Percentiles rank a stretch among this genome's conserved stretches.
phyloP scores from a whole-genome alignment of 2,113 vertebrate genomes.

The Oxygymnocypris stewartii region DNA sequence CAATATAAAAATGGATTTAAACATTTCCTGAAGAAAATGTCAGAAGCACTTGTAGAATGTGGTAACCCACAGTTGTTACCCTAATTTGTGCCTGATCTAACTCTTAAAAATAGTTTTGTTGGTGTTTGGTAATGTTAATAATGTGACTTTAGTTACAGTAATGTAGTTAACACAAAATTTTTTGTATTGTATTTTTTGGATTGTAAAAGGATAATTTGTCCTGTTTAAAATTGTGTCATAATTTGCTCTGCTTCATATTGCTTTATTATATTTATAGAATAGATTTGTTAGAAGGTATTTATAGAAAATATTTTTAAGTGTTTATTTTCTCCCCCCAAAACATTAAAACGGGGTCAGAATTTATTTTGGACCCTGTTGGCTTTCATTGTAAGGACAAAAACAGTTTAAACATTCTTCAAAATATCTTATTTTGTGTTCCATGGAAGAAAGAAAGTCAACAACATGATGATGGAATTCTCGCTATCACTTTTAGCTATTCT shows the following conservation, averaged over 20 bases:
- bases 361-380: background rate
- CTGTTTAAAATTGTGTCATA: background rate
- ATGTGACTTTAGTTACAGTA: background rate
- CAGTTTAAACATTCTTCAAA: background rate
- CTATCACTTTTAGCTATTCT: background rate
- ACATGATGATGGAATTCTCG: background rate
- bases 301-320: background rate
- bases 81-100: background rate
- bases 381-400: background rate
- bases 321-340: background rate
- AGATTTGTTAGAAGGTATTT: too few species aligned
- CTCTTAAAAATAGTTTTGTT: background rate
- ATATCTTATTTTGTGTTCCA: background rate
- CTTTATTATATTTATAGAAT: background rate
- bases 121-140: background rate
- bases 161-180: background rate
- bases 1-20: background rate
- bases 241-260: background rate
- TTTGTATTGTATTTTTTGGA: background rate
- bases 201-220: background rate
- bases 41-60: background rate
- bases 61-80: background rate
- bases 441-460: background rate
- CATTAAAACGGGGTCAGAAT: background rate
- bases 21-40: background rate